Evolutionary conservation across 2,888 invertebrate genomes (phyloP).

Genomic region (Gastrophysa polygoni): DNA sequence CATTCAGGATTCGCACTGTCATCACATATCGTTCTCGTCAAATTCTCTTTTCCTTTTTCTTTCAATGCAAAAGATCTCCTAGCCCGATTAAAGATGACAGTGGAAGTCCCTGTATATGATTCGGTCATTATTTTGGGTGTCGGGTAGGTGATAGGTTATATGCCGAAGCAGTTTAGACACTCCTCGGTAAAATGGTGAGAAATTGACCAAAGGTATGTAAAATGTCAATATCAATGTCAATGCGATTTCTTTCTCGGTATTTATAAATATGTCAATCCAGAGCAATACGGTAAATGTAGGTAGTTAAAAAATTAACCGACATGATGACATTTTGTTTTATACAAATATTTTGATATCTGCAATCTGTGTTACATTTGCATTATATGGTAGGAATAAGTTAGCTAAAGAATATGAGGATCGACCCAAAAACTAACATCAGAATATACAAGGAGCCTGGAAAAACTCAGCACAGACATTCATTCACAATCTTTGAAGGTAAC

Average conservation of each 20-base stretch:
- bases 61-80: not conserved
- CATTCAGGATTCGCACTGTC: conserved; percentile 22
- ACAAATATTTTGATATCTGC: conserved; percentile 57
- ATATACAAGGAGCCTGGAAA: not conserved
- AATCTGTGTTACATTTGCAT: conserved; percentile 57
- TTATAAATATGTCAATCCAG: conserved; percentile 58
- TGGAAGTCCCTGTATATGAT: conserved; percentile 26
- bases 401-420: conserved; percentile 44
- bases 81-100: not conserved
- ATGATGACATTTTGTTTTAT: conserved; percentile 52
- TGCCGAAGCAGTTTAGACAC: conserved; percentile 23
- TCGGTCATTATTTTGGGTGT: conserved; percentile 48
- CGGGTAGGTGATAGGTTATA: conserved; percentile 42
- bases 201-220: conserved; percentile 57
- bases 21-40: not conserved
- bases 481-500: no score
- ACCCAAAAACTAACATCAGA: conserved; percentile 28
- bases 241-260: conserved; percentile 52
- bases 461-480: not conserved
- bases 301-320: conserved; percentile 52
- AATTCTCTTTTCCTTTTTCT: not conserved
- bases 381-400: conserved; percentile 53
- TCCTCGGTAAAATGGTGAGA: conserved; percentile 46
- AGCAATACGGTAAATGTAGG: conserved; percentile 60
- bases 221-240: conserved; percentile 61